Evolutionary conservation across 2,888 invertebrate species (phyloP).

Genomic region (Diplazon laetatorius): DNA sequence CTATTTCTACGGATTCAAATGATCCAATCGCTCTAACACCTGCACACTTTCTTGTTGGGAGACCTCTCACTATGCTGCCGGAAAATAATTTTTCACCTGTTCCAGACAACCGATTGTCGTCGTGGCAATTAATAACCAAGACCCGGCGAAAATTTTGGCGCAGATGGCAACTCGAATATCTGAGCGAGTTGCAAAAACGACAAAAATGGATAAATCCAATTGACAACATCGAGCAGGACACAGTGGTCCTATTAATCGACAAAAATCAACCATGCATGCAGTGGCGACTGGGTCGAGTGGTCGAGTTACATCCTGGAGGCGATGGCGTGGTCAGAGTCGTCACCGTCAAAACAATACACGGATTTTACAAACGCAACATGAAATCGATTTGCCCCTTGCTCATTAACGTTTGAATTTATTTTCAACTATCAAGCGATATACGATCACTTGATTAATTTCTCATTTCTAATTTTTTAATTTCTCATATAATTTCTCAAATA

Average conservation of each 20-base stretch:
- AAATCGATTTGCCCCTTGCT: conserved; percentile 55
- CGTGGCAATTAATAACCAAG: conserved; percentile 66
- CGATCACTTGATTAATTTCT: neutral
- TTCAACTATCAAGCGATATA: neutral
- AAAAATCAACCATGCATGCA: conserved; percentile 65
- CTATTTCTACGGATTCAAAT: conserved; percentile 57
- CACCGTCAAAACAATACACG: conserved; percentile 63
- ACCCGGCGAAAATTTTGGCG: conserved; percentile 69
- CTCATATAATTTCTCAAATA: neutral
- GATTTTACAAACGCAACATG: conserved; percentile 59
- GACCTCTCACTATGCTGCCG: conserved; percentile 71
- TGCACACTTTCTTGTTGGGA: conserved; percentile 33
- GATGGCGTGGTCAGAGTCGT: conserved; percentile 69
- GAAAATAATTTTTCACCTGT: conserved; percentile 59
- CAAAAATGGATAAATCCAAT: conserved; percentile 63
- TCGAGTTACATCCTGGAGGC: conserved; percentile 67
- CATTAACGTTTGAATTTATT: neutral
- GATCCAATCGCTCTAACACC: conserved; percentile 54
- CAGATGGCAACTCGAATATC: conserved; percentile 68
- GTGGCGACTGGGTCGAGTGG: conserved; percentile 54
- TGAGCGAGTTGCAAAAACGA: conserved; percentile 67
- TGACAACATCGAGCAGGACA: conserved; percentile 48
- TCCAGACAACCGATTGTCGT: conserved; percentile 66
- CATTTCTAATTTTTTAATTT: neutral
- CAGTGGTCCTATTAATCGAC: conserved; percentile 69